Conservation (phyloP, 2,888 invertebrate species). For the Aromia moschata region DNA sequence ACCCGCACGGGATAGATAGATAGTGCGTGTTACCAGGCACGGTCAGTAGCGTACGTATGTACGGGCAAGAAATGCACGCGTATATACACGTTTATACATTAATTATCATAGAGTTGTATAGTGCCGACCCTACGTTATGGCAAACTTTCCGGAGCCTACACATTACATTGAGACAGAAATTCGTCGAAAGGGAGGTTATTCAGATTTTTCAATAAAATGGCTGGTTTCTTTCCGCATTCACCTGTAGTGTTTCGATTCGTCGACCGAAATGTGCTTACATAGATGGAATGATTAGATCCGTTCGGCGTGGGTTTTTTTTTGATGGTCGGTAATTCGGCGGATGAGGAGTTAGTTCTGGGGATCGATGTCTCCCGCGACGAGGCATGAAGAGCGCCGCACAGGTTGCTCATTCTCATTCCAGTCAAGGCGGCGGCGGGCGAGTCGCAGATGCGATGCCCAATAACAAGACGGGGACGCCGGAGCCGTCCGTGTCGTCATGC, state of each 20-base stretch:
- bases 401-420: slow-evolving; percentile 59
- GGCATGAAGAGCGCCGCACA: slow-evolving; percentile 39
- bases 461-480: slow-evolving; percentile 40
- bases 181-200: too few relatives aligned
- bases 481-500: slow-evolving; percentile 55
- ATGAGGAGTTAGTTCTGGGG: slow-evolving; percentile 31
- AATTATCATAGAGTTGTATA: too few relatives aligned
- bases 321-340: slow-evolving; percentile 29
- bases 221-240: neutral
- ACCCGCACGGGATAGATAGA: too few relatives aligned
- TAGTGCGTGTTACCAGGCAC: too few relatives aligned
- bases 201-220: too few relatives aligned
- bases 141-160: too few relatives aligned
- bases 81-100: too few relatives aligned
- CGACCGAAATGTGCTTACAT: slow-evolving; percentile 12
- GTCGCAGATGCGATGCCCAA: slow-evolving; percentile 59
- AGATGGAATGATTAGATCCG: slow-evolving; percentile 17
- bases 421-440: slow-evolving; percentile 56
- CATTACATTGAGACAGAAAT: too few relatives aligned
- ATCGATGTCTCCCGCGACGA: slow-evolving; percentile 44
- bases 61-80: too few relatives aligned
- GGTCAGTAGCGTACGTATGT: too few relatives aligned
- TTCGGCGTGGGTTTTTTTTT: slow-evolving; percentile 23
- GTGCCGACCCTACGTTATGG: too few relatives aligned
- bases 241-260: slow-evolving; percentile 9